Conservation (phyloP, 2,888 invertebrate genomes). For the Monoplex corrugatus region DNA sequence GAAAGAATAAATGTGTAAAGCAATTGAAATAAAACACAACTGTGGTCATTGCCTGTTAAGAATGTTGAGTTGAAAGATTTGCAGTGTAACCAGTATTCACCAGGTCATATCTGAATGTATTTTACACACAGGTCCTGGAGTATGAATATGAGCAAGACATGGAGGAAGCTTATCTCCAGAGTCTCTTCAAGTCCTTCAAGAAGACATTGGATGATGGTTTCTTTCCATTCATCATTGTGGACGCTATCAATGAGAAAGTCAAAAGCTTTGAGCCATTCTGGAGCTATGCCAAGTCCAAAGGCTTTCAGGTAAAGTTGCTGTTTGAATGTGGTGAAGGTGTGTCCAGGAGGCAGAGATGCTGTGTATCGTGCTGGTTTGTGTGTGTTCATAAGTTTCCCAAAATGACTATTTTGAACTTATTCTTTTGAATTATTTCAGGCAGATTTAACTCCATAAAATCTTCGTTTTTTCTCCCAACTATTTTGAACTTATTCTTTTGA, state of each 20-base stretch:
- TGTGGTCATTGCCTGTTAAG: too few species aligned
- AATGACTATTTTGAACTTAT: too few species aligned
- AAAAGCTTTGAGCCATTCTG: slow-evolving; percentile 92
- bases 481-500: too few species aligned
- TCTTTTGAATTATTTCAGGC: too few species aligned
- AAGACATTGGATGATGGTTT: slow-evolving; percentile 94
- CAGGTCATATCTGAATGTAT: background rate
- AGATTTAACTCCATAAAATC: too few species aligned
- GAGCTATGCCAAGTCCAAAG: slow-evolving; percentile 89
- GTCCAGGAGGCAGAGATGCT: background rate
- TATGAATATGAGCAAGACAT: slow-evolving; percentile 94
- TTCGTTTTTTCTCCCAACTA: too few species aligned
- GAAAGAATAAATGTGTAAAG: too few species aligned
- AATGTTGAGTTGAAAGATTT: too few species aligned
- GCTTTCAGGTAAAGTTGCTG: slow-evolving; percentile 88
- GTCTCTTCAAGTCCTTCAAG: slow-evolving; percentile 93
- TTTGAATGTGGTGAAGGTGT: background rate
- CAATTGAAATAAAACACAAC: too few species aligned
- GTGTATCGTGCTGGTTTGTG: background rate
- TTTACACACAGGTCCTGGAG: slow-evolving; percentile 86
- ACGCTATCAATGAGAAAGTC: slow-evolving; percentile 92
- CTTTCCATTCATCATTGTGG: slow-evolving; percentile 95
- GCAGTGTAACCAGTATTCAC: background rate
- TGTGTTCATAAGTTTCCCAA: background rate
- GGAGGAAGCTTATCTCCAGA: slow-evolving; percentile 91